A percentile compares a stretch with the other conserved stretches of the same genome.
These are phyloP conservation scores for Beris chalybata DNA, from an alignment of 2,888 invertebrate species.

Conservation along the genomic window DNA sequence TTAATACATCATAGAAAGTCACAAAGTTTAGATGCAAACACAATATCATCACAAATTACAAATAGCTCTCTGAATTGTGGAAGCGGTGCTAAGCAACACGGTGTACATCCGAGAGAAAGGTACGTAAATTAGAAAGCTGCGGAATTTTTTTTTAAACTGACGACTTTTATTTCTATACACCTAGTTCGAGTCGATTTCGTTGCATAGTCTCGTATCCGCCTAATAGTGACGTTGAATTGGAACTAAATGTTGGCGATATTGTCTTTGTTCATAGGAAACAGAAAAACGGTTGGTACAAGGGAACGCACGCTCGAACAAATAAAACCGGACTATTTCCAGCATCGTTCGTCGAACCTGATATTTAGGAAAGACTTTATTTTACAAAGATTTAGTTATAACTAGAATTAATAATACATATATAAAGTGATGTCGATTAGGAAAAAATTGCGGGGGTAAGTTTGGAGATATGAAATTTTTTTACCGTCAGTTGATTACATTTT, in stretches of 20 bases:
- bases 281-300: slow-evolving; percentile 95
- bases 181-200: slow-evolving; percentile 65
- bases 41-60: slow-evolving; percentile 46
- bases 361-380: slow-evolving; percentile 40
- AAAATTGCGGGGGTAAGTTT: too few relatives aligned
- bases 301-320: slow-evolving; percentile 85
- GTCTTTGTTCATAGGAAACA: slow-evolving; percentile 89
- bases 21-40: slow-evolving; percentile 77
- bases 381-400: too few relatives aligned
- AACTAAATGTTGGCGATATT: slow-evolving; percentile 86
- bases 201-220: slow-evolving; percentile 94
- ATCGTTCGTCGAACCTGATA: slow-evolving; percentile 80
- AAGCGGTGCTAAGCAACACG: slow-evolving; percentile 3
- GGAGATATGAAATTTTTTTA: too few relatives aligned
- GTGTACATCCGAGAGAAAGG: slow-evolving; percentile 32
- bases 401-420: background rate
- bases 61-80: slow-evolving; percentile 37
- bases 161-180: slow-evolving; percentile 13
- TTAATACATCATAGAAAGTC: slow-evolving; percentile 70
- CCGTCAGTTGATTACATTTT: too few relatives aligned
- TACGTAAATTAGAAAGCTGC: slow-evolving; percentile 10
- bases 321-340: slow-evolving; percentile 94
- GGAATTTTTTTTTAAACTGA: background rate
- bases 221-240: slow-evolving; percentile 89
- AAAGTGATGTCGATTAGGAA: too few relatives aligned